Conservation (phyloP, 1,140 invertebrate species). For the Aphis gossypii region DNA sequence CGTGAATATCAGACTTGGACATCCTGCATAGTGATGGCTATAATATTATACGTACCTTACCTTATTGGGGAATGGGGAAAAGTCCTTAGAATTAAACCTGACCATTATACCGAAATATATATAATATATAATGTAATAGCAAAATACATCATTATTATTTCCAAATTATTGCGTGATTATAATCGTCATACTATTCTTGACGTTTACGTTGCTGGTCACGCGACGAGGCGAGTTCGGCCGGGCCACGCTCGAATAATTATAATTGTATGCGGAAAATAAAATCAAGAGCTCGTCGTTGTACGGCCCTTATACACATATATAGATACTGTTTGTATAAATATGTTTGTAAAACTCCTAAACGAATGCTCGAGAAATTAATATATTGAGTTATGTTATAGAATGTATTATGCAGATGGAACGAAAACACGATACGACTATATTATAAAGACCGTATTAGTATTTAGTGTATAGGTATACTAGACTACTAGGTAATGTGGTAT, state of each 20-base stretch:
- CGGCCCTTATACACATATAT: neutral
- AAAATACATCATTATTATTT: neutral
- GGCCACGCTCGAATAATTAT: neutral
- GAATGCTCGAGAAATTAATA: neutral
- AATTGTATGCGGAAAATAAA: neutral
- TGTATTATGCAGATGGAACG: no score
- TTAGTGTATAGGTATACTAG: no score
- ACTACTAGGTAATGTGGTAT: no score
- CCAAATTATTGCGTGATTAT: neutral
- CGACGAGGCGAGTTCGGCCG: neutral
- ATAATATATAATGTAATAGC: neutral
- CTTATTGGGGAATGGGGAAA: neutral
- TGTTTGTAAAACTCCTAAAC: neutral
- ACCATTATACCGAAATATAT: neutral
- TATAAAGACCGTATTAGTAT: no score
- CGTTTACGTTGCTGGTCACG: neutral
- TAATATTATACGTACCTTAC: neutral
- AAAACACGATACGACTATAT: no score
- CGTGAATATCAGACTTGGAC: no score
- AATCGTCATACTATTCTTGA: constrained; percentile 4
- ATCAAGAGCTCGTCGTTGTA: neutral
- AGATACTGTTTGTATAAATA: neutral
- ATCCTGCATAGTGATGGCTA: neutral
- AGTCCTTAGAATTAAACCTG: neutral
- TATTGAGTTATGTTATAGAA: no score